Evolutionary conservation across 1,140 invertebrate genomes (phyloP).

Genomic region (Caenorhabditis tropicalis): DNA sequence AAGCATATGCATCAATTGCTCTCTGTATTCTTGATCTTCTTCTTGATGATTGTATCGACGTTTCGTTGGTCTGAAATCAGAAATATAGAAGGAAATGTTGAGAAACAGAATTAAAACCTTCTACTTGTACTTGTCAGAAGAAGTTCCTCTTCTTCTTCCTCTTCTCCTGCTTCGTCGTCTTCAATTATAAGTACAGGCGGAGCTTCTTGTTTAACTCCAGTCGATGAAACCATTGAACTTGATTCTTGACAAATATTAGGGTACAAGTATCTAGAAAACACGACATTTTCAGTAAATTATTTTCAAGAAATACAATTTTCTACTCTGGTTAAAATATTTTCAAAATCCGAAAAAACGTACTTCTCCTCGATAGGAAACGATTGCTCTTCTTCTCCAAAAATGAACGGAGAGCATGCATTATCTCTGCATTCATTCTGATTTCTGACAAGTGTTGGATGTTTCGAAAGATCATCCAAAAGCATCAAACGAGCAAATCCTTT

Average conservation of each 20-base stretch:
- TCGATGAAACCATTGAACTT: not conserved
- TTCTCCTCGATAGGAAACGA: not conserved
- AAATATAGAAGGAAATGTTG: not conserved
- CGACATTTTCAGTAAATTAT: no score
- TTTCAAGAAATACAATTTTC: no score
- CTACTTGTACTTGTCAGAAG: not conserved
- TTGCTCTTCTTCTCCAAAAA: not conserved
- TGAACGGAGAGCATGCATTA: not conserved
- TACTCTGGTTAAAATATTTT: no score
- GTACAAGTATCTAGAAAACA: not conserved
- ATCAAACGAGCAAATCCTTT: not conserved
- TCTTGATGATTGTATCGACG: not conserved
- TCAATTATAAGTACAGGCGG: not conserved
- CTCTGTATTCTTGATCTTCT: not conserved
- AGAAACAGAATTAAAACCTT: not conserved
- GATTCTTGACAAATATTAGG: not conserved
- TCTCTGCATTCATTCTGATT: not conserved
- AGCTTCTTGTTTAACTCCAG: not conserved
- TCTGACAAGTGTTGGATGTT: constrained; percentile 4
- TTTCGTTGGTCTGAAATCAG: not conserved
- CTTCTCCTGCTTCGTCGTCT: not conserved
- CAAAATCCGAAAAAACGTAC: not conserved
- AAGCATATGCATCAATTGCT: not conserved
- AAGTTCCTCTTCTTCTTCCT: constrained; percentile 32
- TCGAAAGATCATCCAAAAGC: not conserved